Base-by-base conservation (phyloP, 2,797 vertebrate species). In the Helostoma temminkii region DNA sequence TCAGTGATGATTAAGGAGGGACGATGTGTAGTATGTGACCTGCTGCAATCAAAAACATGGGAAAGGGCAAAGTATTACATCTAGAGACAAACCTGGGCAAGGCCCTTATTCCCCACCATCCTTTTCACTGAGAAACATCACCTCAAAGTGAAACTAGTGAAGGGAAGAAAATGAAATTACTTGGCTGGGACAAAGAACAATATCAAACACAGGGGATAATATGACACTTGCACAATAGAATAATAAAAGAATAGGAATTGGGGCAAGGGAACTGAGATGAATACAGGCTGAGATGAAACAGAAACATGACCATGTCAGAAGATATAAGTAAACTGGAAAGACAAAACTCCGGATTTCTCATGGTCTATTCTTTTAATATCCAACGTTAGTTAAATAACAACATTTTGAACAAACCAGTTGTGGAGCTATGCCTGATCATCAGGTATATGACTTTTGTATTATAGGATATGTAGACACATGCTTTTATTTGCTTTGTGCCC, bases 71-170 rank as follows among this genome's bases (percentile, higher is more conserved):
- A 14, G n/a, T 28, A 7, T 43, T 28, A 50, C 28, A 56, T 39
- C 32, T 42, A 4, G 12, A 5, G 32, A 61, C 15, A 62, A 42
- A n/a, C 26, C 2, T 4, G 9, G 5, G 4, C 14, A 9, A 48
- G 6, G 30, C n/a, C 19, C 42, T n/a, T 0, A 0, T 25, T 30
- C 9, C 30, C 9, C 3, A 10, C 19, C 2, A 12, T 39, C 14
- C 7, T 21, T 42, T 36, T 30, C 25, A n/a, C 41, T 24, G n/a
- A 55, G 34, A 54, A 48, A 63, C 9, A 4, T 0, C 10, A 36
- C 18, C 1, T 42, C 30, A 56, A 48, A 30, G 24, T 34, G 24
- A 64, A 66, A 63, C 24, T 26, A 66, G 18, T 9, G 5, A 64
- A 18, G 19, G 9, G 9, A 28, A 37, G 16, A 56, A 18, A 56